phyloP scores from a whole-genome alignment of 2,113 vertebrate genomes.

The Ochotona curzoniae region DNA sequence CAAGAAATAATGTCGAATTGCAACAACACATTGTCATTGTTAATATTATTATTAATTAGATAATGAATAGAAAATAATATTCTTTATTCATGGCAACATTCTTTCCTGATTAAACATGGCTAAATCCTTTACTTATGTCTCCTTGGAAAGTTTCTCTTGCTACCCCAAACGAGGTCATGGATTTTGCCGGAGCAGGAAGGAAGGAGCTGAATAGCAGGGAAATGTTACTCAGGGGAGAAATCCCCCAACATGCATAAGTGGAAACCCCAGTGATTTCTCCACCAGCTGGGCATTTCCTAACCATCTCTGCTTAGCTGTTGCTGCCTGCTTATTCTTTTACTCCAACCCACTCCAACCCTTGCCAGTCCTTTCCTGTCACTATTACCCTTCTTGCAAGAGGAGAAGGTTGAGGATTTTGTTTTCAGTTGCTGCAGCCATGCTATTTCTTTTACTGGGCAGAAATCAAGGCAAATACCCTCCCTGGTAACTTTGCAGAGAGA shows the following conservation, averaged over 20 bases:
- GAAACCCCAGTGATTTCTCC: constrained; percentile 8
- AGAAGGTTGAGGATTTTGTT: constrained; percentile 50
- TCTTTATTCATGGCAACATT: not conserved
- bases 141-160: constrained; percentile 41
- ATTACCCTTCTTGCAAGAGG: not conserved
- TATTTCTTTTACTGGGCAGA: constrained; percentile 37
- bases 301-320: not conserved
- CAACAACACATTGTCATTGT: not conserved
- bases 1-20: constrained; percentile 23
- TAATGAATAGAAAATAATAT: not conserved
- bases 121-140: constrained; percentile 36
- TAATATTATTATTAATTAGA: constrained; percentile 14
- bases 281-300: not conserved
- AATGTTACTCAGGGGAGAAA: not conserved
- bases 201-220: constrained; percentile 35
- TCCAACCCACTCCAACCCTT: rapidly evolving
- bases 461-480: not conserved
- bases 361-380: not conserved
- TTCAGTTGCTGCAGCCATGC: not conserved
- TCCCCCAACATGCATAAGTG: not conserved
- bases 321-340: not conserved
- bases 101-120: constrained; percentile 20
- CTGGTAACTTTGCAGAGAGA: not conserved
- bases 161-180: not conserved
- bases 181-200: constrained; percentile 46